Evolutionary conservation across 2,888 invertebrate species (phyloP).

Genomic region (Amblyteles armatorius): DNA sequence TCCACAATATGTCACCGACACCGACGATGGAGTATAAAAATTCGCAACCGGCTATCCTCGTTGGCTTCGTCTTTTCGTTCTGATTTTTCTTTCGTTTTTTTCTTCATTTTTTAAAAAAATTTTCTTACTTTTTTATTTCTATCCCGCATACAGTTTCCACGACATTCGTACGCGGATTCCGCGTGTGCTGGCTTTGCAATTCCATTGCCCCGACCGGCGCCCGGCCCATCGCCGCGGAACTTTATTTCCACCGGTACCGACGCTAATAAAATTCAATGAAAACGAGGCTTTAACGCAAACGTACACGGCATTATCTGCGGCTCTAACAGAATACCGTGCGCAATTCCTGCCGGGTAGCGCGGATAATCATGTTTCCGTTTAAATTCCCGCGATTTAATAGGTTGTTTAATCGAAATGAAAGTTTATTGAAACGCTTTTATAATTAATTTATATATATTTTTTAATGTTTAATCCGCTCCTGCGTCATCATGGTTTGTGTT

Average conservation of each 20-base stretch:
- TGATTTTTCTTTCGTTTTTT: background rate
- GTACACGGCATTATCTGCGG: slow-evolving; percentile 1
- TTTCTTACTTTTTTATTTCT: background rate
- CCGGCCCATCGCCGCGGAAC: background rate
- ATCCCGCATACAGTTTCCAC: background rate
- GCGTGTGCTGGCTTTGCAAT: slow-evolving; percentile 14
- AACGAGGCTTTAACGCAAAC: slow-evolving; percentile 20
- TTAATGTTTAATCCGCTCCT: background rate
- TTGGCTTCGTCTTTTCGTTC: background rate
- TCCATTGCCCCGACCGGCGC: background rate
- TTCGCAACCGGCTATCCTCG: background rate
- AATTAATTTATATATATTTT: background rate
- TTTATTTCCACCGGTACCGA: slow-evolving; percentile 13
- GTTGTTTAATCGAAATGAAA: slow-evolving; percentile 9
- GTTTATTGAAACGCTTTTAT: background rate
- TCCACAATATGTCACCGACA: slow-evolving; percentile 4
- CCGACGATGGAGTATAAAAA: slow-evolving; percentile 13
- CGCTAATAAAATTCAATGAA: slow-evolving; percentile 27
- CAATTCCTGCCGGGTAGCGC: background rate
- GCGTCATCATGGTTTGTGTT: background rate
- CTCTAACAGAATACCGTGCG: slow-evolving; percentile 5
- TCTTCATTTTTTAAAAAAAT: background rate
- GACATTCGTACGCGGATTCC: background rate
- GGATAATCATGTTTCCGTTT: slow-evolving; percentile 6
- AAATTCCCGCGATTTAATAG: background rate